Percentiles rank a stretch among this genome's conserved stretches.
Conservation (phyloP, 2,888 invertebrate species). For the Digitonthophagus gazella region DNA sequence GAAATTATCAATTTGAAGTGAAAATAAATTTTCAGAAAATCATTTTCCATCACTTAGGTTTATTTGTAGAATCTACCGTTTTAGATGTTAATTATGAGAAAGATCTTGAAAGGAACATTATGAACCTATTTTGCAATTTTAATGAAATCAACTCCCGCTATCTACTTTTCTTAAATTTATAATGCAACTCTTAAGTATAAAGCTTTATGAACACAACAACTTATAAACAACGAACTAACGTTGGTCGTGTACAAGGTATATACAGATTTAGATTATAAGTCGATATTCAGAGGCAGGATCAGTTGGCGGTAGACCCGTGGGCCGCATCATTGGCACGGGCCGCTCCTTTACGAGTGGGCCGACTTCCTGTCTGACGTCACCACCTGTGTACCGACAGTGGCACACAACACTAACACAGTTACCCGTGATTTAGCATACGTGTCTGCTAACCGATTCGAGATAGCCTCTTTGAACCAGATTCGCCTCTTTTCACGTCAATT, state of each 20-base stretch:
- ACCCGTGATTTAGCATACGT: slow-evolving; percentile 9
- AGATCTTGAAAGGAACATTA: background rate
- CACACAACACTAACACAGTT: slow-evolving; percentile 33
- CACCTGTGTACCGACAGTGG: slow-evolving; percentile 40
- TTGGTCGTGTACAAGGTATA: background rate
- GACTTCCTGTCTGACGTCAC: slow-evolving; percentile 49
- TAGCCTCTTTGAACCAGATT: background rate
- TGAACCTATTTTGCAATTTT: background rate
- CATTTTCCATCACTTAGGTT: background rate
- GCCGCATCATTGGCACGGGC: slow-evolving; percentile 47
- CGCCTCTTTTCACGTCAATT: slow-evolving; percentile 1
- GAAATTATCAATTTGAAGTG: background rate
- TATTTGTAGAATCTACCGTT: background rate
- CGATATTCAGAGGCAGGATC: slow-evolving; percentile 26
- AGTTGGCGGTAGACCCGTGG: slow-evolving; percentile 40
- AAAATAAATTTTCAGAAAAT: background rate
- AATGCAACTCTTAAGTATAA: too few species aligned
- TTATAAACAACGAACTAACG: background rate
- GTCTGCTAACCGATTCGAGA: background rate
- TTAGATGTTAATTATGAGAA: background rate
- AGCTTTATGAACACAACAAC: background rate
- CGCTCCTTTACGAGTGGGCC: slow-evolving; percentile 48
- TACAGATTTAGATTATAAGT: slow-evolving; percentile 17
- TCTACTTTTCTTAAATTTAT: too few species aligned
- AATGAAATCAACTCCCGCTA: background rate